Evolutionary conservation across 2,888 invertebrate species (phyloP), one percentile per base, ranked within the genome.

Genomic region (Lithodes maja): DNA sequence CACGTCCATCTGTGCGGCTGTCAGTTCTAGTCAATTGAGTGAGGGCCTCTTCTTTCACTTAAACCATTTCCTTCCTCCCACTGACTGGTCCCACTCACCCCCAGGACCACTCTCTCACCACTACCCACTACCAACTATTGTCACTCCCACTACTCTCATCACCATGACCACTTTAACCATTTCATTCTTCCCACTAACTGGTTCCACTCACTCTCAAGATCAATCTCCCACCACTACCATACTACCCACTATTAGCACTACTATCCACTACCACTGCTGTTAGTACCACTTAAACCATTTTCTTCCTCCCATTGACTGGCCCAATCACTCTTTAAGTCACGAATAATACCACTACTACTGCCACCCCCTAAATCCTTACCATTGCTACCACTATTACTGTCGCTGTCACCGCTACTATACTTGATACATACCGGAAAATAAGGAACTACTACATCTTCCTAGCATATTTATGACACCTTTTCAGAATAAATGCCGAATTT

Each of bases 41-140:
- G 71, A 71, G n/a, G n/a, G n/a, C 71, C 71, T 71, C 71, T 71
- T 71, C 71, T 71, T 71, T 71, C 71, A 71, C 17, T 71, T 71
- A 71, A 71, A 17, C 71, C 71, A 71, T 71, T 71, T 71, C 71
- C 71, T 71, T 71, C 71, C 71, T 17, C 61, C 12, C 61, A 61
- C 12, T 61, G 61, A 12, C 33, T 33, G 33, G 33, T 33, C 33
- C 33, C 33, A 33, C 33, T 33, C 33, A 61, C 68, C n/a, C 15
- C 71, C 71, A 12, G 12, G n/a, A n/a, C 71, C n/a, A 3, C 17
- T 1, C 71, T 17, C 71, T 71, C 2, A 71, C 71, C n/a, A 17
- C 17, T 17, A 12, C 17, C 71, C 71, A 71, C 71, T 71, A 12
- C 5, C 17, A 5, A 61, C 61, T 61, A 61, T 12, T 12, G 12